Conservation (phyloP, 1,140 invertebrate genomes). For the Pissodes strobi region DNA sequence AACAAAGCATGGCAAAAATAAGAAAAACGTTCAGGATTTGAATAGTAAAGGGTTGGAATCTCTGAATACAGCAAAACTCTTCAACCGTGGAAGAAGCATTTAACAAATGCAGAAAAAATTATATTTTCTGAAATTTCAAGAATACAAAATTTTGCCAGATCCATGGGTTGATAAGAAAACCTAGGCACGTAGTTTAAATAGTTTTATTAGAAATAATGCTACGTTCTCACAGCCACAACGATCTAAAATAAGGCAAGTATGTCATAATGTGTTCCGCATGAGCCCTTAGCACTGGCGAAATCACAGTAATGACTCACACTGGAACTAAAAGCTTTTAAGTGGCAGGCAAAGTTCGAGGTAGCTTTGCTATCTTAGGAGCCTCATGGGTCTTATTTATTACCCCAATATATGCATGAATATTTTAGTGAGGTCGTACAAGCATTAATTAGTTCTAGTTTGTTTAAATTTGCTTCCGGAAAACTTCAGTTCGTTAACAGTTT, state of each 20-base stretch:
- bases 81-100: too few relatives aligned
- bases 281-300: conserved; percentile 10
- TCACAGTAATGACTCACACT: conserved; percentile 9
- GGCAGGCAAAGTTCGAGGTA: conserved; percentile 20
- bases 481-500: neutral
- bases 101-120: too few relatives aligned
- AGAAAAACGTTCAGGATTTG: too few relatives aligned
- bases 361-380: conserved; percentile 20
- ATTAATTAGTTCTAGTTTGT: conserved; percentile 19
- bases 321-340: conserved; percentile 21
- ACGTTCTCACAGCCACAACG: neutral
- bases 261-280: conserved; percentile 15
- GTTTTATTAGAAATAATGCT: conserved; percentile 5
- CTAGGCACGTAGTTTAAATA: neutral
- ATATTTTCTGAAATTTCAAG: too few relatives aligned
- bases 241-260: conserved; percentile 13
- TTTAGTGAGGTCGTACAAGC: conserved; percentile 5
- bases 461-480: neutral
- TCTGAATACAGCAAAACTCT: too few relatives aligned
- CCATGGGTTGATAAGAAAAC: too few relatives aligned
- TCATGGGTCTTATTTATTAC: conserved; percentile 27
- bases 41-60: too few relatives aligned
- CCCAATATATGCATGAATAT: conserved; percentile 6
- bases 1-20: too few relatives aligned
- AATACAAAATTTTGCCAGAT: too few relatives aligned